Evolutionary conservation across 35 echinoderm and acorn worm genomes (phyloP).

Genomic region (Amphiura filiformis): DNA sequence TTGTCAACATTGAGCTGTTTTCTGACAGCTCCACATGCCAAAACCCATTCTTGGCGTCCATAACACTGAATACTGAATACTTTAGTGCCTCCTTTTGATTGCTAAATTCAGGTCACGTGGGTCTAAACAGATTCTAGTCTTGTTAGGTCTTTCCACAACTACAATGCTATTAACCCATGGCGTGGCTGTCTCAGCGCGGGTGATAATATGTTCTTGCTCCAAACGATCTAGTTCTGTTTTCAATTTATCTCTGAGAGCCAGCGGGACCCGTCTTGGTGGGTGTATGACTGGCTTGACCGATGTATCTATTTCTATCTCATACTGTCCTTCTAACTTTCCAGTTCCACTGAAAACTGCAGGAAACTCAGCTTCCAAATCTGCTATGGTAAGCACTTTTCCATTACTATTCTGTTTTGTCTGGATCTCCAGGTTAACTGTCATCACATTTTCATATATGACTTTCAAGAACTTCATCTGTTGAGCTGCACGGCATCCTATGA

Average conservation of each 20-base stretch:
- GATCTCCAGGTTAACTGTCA: background rate
- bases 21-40: too few relatives aligned
- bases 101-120: slow-evolving; percentile 57
- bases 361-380: slow-evolving; percentile 34
- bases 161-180: slow-evolving; percentile 73
- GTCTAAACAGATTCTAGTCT: background rate
- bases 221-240: slow-evolving; percentile 55
- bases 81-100: slow-evolving; percentile 52
- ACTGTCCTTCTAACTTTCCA: slow-evolving; percentile 48
- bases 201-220: slow-evolving; percentile 40
- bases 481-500: slow-evolving; percentile 32
- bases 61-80: too few relatives aligned
- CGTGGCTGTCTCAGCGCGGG: slow-evolving; percentile 39
- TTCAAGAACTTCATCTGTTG: slow-evolving; percentile 63
- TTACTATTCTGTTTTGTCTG: background rate
- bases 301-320: slow-evolving; percentile 42
- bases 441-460: slow-evolving; percentile 46
- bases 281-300: slow-evolving; percentile 53
- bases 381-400: background rate
- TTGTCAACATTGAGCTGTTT: slow-evolving; percentile 32
- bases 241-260: slow-evolving; percentile 48
- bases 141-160: slow-evolving; percentile 29
- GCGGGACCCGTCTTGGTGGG: slow-evolving; percentile 64
- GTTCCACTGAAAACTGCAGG: slow-evolving; percentile 58
- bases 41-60: too few relatives aligned